These are phyloP conservation scores for Verasper variegatus DNA, from an alignment of 2,113 vertebrate species.

Conservation along the genomic window DNA sequence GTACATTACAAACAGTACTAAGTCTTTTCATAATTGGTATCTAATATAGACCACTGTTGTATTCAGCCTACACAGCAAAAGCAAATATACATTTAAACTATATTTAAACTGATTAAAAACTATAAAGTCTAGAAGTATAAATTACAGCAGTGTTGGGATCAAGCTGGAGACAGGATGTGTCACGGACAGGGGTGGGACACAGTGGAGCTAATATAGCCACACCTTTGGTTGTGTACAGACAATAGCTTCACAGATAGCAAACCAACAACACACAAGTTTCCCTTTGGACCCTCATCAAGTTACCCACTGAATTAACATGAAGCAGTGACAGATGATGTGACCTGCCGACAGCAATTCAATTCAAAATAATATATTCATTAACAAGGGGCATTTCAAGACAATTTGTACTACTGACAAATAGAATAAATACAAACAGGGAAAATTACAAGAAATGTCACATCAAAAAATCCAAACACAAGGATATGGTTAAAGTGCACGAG, in stretches of 20 bases:
- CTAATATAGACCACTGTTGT: too few species aligned
- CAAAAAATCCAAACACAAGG: too few species aligned
- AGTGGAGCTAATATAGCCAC: neutral
- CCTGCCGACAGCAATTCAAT: neutral
- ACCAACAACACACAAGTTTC: neutral
- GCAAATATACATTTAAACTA: too few species aligned
- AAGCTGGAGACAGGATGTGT: neutral
- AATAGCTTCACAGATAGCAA: neutral
- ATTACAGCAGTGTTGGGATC: neutral
- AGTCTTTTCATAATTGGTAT: neutral
- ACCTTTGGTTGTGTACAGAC: neutral
- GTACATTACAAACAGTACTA: neutral
- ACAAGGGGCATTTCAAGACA: too few species aligned
- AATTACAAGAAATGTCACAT: too few species aligned
- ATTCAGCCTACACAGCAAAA: neutral
- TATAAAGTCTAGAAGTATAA: neutral
- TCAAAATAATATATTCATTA: neutral
- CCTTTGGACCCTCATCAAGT: neutral
- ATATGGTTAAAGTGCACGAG: too few species aligned
- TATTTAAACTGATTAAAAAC: neutral
- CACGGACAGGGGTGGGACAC: neutral
- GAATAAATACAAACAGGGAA: too few species aligned
- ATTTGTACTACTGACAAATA: too few species aligned
- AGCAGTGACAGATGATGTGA: neutral
- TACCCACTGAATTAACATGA: neutral